Base-by-base conservation (phyloP, 2,888 invertebrate genomes). In the Drosophila paracracens region DNA sequence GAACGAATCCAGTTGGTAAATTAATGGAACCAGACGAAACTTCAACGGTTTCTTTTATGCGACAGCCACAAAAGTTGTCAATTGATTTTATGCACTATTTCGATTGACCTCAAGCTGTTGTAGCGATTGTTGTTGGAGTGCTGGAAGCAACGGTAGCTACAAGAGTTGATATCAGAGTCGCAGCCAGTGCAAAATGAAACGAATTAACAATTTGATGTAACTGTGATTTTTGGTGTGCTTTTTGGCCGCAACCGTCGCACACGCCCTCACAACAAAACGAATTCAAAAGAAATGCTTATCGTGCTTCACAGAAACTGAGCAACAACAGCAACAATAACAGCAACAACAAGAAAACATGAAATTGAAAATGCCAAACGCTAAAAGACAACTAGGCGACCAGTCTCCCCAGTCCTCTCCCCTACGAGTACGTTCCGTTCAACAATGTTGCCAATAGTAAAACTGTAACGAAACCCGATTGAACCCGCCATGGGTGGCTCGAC, bases 71-170 rank as follows among this genome's bases (percentile, higher is more conserved):
- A 90, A 88, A 84, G 88, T 86, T 91, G 89, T 88, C 91, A 92
- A 91, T 91, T 89, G 91, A 91, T 91, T 91, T 92, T 91, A 80
- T 91, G 91, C 91, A 89, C 90, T 89, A 91, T 79, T 92, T 91
- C 83, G 64, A 86, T 83, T 86, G 86, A 87, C 86, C 86, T 90
- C 83, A 78, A 71, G 75, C 62, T 59, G 68, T 64, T 53, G 74
- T 51, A 29, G 72, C 69, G 38, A 66, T 68, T 72, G 81, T 64
- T 56, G 50, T 50, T 61, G 51, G 61, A 70, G 64, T 73, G 76
- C 79, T 80, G 52, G 52, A 25, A 79, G 88, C 89, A 84, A 84
- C 88, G 82, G 88, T 79, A 89, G 76, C 84, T 76, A 79, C 61
- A 89, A 59, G 60, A 79, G 40, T 54, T 73, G 66, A 70, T 85